These are phyloP conservation scores for Malacoctenus gilli DNA, from an alignment of 2,797 vertebrate genomes.

Conservation along the genomic window DNA sequence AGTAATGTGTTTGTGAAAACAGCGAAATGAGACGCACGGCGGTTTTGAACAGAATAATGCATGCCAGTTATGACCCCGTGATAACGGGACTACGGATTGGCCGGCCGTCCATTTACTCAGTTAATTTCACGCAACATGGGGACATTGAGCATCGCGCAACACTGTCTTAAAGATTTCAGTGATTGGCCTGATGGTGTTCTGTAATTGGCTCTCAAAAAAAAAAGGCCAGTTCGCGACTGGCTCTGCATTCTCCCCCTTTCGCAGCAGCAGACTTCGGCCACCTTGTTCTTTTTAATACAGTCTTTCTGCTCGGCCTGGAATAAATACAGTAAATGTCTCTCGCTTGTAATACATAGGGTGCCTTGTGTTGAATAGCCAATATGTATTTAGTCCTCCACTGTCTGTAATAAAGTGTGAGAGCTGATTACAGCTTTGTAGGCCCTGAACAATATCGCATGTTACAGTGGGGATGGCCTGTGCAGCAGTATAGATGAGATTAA, in stretches of 20 bases:
- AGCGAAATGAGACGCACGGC: constrained; percentile 33
- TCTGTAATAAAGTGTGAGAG: constrained; percentile 13
- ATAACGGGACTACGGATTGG: constrained; percentile 31
- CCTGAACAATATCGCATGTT: constrained; percentile 28
- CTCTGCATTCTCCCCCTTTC: constrained; percentile 28
- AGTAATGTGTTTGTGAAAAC: constrained; percentile 58
- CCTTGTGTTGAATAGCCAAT: neutral
- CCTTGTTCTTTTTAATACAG: too few species aligned
- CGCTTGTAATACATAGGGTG: neutral
- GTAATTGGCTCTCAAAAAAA: constrained; percentile 50
- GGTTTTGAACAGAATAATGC: constrained; percentile 42
- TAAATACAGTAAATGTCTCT: constrained; percentile 9
- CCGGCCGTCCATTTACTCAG: constrained; percentile 46
- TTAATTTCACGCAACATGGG: constrained; percentile 45
- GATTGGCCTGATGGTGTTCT: constrained; percentile 35
- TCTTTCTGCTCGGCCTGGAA: too few species aligned
- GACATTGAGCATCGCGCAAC: constrained; percentile 35
- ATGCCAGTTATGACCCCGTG: constrained; percentile 30
- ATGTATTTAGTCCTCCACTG: constrained; percentile 6
- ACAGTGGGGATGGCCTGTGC: constrained; percentile 33
- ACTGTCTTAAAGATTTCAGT: constrained; percentile 33
- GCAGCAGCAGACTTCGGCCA: too few species aligned
- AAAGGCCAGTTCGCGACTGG: constrained; percentile 40
- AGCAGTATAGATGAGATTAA: constrained; percentile 49
- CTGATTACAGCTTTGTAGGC: constrained; percentile 34